Percentiles rank a stretch among this genome's conserved stretches.
phyloP scores from a whole-genome alignment of 2,113 vertebrate genomes.

The Oenanthe oenanthe region DNA sequence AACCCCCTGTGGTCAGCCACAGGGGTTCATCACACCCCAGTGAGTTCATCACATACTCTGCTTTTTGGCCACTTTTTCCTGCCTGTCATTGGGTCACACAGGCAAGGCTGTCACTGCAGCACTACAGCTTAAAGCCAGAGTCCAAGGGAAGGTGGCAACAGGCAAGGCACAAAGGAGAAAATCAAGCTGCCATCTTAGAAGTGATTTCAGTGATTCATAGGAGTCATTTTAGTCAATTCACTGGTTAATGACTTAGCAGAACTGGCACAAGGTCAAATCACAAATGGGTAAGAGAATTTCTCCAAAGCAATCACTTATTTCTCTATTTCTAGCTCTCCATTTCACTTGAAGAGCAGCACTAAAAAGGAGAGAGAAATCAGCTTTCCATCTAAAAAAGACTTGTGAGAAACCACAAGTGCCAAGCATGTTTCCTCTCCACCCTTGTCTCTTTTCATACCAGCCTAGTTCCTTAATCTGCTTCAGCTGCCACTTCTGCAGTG shows the following conservation, averaged over 20 bases:
- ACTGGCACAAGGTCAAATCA: background rate
- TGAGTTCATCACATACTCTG: background rate
- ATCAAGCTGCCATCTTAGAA: background rate
- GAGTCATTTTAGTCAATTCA: conserved; percentile 3
- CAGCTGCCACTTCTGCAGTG: background rate
- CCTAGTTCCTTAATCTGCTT: background rate
- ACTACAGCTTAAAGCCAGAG: background rate
- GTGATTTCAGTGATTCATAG: background rate
- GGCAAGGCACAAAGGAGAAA: background rate
- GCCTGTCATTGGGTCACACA: background rate
- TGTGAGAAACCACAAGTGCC: background rate
- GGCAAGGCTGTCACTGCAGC: background rate
- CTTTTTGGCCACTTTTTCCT: background rate
- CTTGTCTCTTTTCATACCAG: background rate
- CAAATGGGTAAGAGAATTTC: background rate
- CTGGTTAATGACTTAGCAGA: background rate
- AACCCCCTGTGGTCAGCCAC: too few relatives aligned
- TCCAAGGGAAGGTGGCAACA: background rate
- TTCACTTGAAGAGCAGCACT: background rate
- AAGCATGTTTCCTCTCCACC: background rate
- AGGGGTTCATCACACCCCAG: background rate
- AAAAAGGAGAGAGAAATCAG: background rate
- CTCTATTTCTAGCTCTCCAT: background rate
- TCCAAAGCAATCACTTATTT: background rate
- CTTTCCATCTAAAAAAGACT: background rate